Percentiles rank a stretch among this genome's conserved stretches.
phyloP scores from a whole-genome alignment of 2,888 invertebrate genomes.

The Cataglyphis altisquamis region DNA sequence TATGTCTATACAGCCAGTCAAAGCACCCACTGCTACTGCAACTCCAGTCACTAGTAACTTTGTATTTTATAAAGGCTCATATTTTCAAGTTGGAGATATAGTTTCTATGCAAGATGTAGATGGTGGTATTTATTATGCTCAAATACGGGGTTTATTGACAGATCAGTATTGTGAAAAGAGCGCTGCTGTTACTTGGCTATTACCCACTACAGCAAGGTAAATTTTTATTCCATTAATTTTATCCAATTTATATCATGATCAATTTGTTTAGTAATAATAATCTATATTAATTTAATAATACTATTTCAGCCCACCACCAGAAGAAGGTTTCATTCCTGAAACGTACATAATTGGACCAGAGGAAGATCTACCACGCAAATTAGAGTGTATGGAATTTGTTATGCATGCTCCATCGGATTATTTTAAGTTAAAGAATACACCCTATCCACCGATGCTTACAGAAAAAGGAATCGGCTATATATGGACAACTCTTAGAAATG shows the following conservation, averaged over 20 bases:
- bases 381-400: constrained; percentile 96
- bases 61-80: constrained; percentile 92
- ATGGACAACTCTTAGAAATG: constrained; percentile 84
- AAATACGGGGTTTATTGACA: constrained; percentile 95
- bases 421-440: constrained; percentile 92
- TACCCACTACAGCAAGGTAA: constrained; percentile 92
- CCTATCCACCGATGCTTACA: constrained; percentile 89
- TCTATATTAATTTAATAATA: constrained; percentile 17
- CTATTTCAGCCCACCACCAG: constrained; percentile 89
- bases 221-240: not conserved
- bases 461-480: constrained; percentile 82
- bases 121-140: constrained; percentile 94
- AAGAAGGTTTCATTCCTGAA: constrained; percentile 94
- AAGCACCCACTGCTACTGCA: constrained; percentile 93
- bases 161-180: constrained; percentile 98
- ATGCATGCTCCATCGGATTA: constrained; percentile 98
- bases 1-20: constrained; percentile 88
- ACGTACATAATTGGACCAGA: constrained; percentile 97
- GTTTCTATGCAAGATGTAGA: constrained; percentile 93
- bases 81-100: constrained; percentile 96
- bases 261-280: not conserved
- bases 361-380: constrained; percentile 94
- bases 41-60: constrained; percentile 93
- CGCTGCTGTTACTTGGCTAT: constrained; percentile 96
- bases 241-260: not conserved